Evolutionary conservation across 2,797 vertebrate genomes (phyloP).

Genomic region (Pipistrellus pipistrellus): DNA sequence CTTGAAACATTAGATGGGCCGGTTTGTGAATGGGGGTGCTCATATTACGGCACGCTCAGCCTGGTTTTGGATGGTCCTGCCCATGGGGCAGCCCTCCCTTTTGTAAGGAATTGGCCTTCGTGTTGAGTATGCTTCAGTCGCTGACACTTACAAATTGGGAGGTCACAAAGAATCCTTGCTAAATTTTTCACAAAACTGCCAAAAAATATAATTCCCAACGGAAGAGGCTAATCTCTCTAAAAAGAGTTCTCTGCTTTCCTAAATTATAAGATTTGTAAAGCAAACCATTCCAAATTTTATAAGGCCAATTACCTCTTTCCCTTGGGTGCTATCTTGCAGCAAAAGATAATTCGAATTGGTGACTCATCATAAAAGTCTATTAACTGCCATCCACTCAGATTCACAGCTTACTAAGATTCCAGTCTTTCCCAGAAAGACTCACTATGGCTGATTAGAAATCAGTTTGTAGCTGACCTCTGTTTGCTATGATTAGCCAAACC

Average conservation of each 20-base stretch:
- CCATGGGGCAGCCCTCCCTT: not conserved
- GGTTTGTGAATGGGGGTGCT: not conserved
- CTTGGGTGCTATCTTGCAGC: constrained; percentile 83
- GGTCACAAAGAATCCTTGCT: constrained; percentile 71
- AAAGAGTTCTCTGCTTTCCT: constrained; percentile 75
- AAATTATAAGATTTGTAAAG: constrained; percentile 77
- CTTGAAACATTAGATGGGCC: not conserved
- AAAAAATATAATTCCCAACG: constrained; percentile 71
- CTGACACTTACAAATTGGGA: constrained; percentile 52
- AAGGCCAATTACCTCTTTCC: constrained; percentile 83
- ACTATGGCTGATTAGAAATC: constrained; percentile 64
- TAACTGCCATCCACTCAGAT: constrained; percentile 74
- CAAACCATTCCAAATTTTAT: constrained; percentile 78
- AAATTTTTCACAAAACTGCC: constrained; percentile 81
- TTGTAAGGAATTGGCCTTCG: constrained; percentile 2
- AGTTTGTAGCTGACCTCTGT: constrained; percentile 69
- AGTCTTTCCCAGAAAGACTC: constrained; percentile 70
- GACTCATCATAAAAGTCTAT: constrained; percentile 72
- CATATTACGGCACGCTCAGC: not conserved
- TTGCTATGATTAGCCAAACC: constrained; percentile 70
- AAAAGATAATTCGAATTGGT: constrained; percentile 75
- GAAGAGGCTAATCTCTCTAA: constrained; percentile 71
- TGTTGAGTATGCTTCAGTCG: constrained; percentile 11
- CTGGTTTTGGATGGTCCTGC: not conserved
- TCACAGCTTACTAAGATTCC: constrained; percentile 66